Conservation (phyloP, 2,888 invertebrate genomes). For the Diarsia rubi region DNA sequence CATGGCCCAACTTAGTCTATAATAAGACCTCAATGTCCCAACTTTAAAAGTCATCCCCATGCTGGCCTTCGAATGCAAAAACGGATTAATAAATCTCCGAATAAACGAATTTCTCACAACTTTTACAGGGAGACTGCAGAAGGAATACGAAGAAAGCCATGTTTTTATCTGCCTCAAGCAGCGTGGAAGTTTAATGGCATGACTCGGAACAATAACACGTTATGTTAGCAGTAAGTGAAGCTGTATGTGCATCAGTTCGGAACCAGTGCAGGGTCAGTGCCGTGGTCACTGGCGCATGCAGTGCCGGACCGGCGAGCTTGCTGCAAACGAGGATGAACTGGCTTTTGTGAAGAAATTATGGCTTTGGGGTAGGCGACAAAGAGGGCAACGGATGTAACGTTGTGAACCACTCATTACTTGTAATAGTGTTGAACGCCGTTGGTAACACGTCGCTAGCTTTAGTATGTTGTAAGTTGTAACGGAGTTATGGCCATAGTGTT, state of each 20-base stretch:
- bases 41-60: background rate
- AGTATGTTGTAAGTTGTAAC: background rate
- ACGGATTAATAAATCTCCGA: background rate
- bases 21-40: background rate
- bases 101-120: constrained; percentile 9
- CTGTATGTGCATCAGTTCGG: constrained; percentile 79
- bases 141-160: constrained; percentile 15
- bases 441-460: constrained; percentile 4
- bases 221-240: constrained; percentile 68
- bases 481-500: background rate
- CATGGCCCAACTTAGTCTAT: background rate
- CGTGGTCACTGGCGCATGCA: constrained; percentile 81
- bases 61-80: background rate
- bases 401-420: background rate
- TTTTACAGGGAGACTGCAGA: constrained; percentile 23
- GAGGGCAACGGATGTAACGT: background rate
- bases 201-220: constrained; percentile 56
- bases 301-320: constrained; percentile 58
- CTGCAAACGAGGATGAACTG: constrained; percentile 32
- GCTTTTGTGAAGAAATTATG: constrained; percentile 33
- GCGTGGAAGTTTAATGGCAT: constrained; percentile 37
- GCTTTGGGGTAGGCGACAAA: background rate
- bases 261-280: constrained; percentile 85
- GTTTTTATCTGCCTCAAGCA: constrained; percentile 15
- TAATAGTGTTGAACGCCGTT: background rate